A percentile compares a stretch with the other conserved stretches of the same genome.
Evolutionary conservation across 2,113 vertebrate genomes (phyloP).

Genomic region (Cyprinus carpio): DNA sequence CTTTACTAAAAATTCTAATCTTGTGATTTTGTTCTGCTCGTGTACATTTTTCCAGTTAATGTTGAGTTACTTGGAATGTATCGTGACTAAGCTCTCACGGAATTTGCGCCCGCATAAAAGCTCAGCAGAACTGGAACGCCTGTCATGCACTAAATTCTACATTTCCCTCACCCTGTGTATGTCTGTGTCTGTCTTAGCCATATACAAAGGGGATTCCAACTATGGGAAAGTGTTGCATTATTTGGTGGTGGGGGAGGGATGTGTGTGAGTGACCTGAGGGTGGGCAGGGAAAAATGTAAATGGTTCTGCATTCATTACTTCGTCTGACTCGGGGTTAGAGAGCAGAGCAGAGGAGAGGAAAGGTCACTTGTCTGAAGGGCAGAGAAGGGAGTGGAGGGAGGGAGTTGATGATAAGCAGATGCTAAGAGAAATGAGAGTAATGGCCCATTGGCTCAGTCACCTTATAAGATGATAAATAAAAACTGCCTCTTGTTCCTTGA

Average conservation of each 20-base stretch:
- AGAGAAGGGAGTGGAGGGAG: slow-evolving; percentile 23
- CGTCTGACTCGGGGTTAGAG: background rate
- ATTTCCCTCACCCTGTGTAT: background rate
- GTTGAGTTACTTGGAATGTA: background rate
- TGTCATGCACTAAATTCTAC: too few relatives aligned
- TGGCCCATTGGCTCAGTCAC: slow-evolving; percentile 22
- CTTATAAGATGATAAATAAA: slow-evolving; percentile 57
- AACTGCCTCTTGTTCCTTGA: slow-evolving; percentile 32
- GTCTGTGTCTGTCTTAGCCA: slow-evolving; percentile 6
- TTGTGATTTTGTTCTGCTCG: too few relatives aligned
- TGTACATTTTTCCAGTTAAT: background rate
- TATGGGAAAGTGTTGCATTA: slow-evolving; percentile 16
- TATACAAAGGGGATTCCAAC: background rate
- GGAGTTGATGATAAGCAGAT: slow-evolving; percentile 23
- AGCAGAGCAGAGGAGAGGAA: slow-evolving; percentile 2
- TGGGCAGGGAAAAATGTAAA: slow-evolving; percentile 26
- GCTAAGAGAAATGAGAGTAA: background rate
- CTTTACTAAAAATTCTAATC: background rate
- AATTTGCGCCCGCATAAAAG: background rate
- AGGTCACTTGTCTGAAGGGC: slow-evolving; percentile 31
- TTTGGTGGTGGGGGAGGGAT: background rate
- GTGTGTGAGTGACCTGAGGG: background rate
- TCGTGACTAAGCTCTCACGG: background rate
- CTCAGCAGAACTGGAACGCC: slow-evolving; percentile 37
- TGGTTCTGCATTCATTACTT: slow-evolving; percentile 15